Evolutionary conservation across 2,888 invertebrate genomes (phyloP).

Genomic region (Cephalotes varians): DNA sequence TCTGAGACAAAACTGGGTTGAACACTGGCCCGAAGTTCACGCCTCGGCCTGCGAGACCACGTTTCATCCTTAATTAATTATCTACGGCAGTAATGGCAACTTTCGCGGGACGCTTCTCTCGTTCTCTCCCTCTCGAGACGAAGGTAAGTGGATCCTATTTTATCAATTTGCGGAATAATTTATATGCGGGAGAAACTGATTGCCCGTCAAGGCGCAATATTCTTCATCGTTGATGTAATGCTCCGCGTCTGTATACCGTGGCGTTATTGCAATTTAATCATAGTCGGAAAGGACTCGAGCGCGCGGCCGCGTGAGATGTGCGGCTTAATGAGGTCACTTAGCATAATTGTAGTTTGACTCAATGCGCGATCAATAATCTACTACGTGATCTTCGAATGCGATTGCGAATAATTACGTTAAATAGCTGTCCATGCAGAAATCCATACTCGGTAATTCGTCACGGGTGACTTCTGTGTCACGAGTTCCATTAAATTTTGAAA

Average conservation of each 20-base stretch:
- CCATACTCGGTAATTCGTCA: not conserved
- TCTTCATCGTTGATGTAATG: slow-evolving; percentile 35
- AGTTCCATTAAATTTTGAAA: slow-evolving; percentile 11
- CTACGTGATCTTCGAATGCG: not conserved
- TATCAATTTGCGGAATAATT: slow-evolving; percentile 60
- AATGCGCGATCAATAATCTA: not conserved
- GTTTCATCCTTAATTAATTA: slow-evolving; percentile 74
- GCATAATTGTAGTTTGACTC: slow-evolving; percentile 24
- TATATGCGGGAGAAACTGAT: slow-evolving; percentile 51
- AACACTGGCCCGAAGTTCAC: slow-evolving; percentile 62
- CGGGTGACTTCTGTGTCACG: not conserved
- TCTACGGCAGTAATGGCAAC: slow-evolving; percentile 59
- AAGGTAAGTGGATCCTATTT: slow-evolving; percentile 73
- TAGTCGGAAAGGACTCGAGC: not conserved
- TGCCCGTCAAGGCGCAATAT: slow-evolving; percentile 29
- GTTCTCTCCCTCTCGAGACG: slow-evolving; percentile 31
- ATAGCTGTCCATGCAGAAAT: not conserved
- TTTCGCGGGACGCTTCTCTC: slow-evolving; percentile 53
- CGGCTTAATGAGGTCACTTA: slow-evolving; percentile 16
- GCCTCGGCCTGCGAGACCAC: slow-evolving; percentile 58
- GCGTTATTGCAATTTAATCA: slow-evolving; percentile 41
- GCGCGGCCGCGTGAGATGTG: not conserved
- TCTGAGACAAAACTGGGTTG: slow-evolving; percentile 66
- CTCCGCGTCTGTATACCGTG: not conserved
- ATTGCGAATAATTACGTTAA: slow-evolving; percentile 21